A percentile compares a stretch with the other conserved stretches of the same genome.
Conservation (phyloP, 2,888 invertebrate species). For the Kuschelorhynchus macadamiae region DNA sequence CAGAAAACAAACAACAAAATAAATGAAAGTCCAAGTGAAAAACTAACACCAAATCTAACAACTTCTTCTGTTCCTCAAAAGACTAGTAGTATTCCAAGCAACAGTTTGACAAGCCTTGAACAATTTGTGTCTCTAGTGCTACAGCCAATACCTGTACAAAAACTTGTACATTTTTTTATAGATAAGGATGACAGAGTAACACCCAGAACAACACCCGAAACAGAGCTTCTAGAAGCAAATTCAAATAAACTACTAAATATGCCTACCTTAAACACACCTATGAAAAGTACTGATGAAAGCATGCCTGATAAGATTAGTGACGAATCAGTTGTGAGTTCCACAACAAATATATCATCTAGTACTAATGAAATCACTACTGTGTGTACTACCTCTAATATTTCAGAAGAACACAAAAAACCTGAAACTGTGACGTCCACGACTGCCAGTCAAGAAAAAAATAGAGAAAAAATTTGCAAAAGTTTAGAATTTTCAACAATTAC, state of each 20-base stretch:
- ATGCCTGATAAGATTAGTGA: neutral
- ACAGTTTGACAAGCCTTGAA: slow-evolving; percentile 18
- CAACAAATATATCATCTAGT: slow-evolving; percentile 1
- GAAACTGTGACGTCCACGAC: slow-evolving; percentile 30
- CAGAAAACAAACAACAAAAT: neutral
- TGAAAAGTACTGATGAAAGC: slow-evolving; percentile 18
- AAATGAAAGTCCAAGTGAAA: neutral
- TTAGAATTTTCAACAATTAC: slow-evolving; percentile 53
- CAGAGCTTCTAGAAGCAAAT: slow-evolving; percentile 2
- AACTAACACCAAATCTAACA: neutral
- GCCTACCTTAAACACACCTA: slow-evolving; percentile 31
- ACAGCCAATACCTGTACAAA: slow-evolving; percentile 25
- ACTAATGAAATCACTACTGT: slow-evolving; percentile 1
- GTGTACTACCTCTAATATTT: neutral
- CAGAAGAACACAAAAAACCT: slow-evolving; percentile 25
- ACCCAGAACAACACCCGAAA: neutral
- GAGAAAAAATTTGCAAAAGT: slow-evolving; percentile 32
- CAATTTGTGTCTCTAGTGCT: slow-evolving; percentile 29
- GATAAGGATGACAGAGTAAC: neutral
- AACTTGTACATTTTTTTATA: slow-evolving; percentile 24
- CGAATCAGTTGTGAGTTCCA: slow-evolving; percentile 1
- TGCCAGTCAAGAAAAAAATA: slow-evolving; percentile 29
- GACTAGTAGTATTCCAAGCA: neutral
- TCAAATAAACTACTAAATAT: slow-evolving; percentile 16
- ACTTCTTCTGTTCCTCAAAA: neutral